Evolutionary conservation across 2,888 invertebrate genomes (phyloP).

Genomic region (Mermis nigrescens): DNA sequence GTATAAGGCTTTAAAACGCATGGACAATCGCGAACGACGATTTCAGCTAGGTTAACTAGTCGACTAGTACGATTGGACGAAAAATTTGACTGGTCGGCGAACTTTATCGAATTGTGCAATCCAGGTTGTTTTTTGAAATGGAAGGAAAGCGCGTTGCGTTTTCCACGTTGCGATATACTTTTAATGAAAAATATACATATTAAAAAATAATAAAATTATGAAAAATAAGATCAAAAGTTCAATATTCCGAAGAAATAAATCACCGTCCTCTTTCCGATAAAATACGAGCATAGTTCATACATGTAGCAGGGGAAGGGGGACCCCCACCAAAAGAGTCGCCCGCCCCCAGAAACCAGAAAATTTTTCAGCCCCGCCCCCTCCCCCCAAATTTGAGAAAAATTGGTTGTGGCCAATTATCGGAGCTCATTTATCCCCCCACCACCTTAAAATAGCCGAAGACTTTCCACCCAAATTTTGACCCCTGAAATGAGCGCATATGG

Average conservation of each 20-base stretch:
- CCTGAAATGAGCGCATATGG: no score
- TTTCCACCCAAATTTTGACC: no score
- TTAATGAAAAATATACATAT: no score
- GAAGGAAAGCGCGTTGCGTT: constrained; percentile 1
- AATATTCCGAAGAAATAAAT: no score
- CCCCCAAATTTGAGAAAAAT: background rate
- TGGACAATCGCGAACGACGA: background rate
- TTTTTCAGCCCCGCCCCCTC: background rate
- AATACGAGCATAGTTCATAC: background rate
- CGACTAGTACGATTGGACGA: no score
- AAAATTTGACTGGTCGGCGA: background rate
- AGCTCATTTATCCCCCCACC: background rate
- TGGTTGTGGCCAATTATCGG: background rate
- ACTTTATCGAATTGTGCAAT: background rate
- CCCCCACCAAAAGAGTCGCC: background rate
- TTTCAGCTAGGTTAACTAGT: no score
- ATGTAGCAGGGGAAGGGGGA: background rate
- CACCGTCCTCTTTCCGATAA: no score
- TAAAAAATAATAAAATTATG: no score
- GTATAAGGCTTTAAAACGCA: background rate
- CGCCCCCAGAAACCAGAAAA: background rate
- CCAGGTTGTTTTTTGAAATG: background rate
- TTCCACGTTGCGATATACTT: background rate
- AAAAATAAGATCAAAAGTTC: no score
- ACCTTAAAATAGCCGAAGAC: no score